These are phyloP conservation scores for Geococcyx californianus DNA, from an alignment of 2,113 vertebrate species.

Conservation along the genomic window DNA sequence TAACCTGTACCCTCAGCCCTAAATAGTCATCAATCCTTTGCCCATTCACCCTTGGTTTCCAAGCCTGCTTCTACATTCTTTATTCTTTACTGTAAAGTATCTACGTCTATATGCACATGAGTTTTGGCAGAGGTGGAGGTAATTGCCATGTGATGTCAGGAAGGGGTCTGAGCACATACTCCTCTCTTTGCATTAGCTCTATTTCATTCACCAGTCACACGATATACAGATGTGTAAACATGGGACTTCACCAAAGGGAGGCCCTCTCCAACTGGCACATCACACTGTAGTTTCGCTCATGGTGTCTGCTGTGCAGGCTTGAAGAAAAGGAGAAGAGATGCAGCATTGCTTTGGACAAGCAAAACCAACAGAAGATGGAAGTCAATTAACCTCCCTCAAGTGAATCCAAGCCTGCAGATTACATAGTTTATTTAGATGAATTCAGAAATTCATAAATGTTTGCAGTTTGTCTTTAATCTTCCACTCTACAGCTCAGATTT, in stretches of 20 bases:
- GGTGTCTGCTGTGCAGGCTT: not conserved
- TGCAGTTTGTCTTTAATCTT: conserved; percentile 6
- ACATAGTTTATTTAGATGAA: not conserved
- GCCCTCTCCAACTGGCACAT: not conserved
- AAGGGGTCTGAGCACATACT: not conserved
- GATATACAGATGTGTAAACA: not conserved
- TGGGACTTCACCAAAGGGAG: not conserved
- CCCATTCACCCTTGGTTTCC: not conserved
- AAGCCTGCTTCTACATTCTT: not conserved
- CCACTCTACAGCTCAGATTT: not conserved
- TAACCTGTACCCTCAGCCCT: not conserved
- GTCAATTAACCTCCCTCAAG: not conserved
- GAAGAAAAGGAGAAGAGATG: not conserved
- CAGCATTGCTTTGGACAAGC: not conserved
- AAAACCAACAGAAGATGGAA: not conserved
- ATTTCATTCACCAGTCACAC: not conserved
- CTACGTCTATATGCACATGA: not conserved
- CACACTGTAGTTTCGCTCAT: not conserved
- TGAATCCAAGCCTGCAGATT: not conserved
- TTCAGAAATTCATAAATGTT: not conserved
- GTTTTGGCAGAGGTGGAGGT: not conserved
- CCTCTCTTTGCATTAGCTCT: not conserved
- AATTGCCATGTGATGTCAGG: not conserved
- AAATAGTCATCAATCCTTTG: not conserved
- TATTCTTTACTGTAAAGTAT: not conserved